Percentiles rank a stretch among this genome's conserved stretches.
phyloP scores from a whole-genome alignment of 2,797 vertebrate species.

The Cossypha heuglini region DNA sequence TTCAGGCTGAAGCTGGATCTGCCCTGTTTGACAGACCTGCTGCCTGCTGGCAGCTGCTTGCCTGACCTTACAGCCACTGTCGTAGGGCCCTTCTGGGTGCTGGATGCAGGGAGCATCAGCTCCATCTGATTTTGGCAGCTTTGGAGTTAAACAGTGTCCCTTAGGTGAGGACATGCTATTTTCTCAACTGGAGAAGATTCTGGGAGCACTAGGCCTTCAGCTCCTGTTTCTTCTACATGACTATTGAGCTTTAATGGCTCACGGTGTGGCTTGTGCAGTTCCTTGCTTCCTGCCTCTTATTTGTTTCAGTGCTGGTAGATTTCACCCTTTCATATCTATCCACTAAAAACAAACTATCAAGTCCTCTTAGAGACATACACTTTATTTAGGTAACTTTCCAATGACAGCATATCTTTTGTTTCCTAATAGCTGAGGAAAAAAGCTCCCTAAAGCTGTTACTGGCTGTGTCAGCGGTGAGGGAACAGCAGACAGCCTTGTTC shows the following conservation, averaged over 20 bases:
- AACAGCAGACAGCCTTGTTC: background rate
- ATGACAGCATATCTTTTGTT: background rate
- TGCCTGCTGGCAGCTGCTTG: background rate
- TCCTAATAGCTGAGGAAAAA: background rate
- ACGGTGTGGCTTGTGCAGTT: background rate
- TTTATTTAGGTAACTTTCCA: background rate
- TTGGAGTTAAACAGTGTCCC: background rate
- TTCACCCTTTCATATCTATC: background rate
- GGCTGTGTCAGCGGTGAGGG: background rate
- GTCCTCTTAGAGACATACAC: background rate
- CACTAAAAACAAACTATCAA: background rate
- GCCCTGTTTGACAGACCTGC: background rate
- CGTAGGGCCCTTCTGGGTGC: accelerated
- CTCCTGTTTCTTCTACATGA: background rate
- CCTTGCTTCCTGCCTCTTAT: background rate
- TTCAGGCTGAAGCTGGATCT: background rate
- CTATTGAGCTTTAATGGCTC: background rate
- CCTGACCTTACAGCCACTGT: background rate
- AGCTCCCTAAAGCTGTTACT: background rate
- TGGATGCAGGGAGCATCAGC: background rate
- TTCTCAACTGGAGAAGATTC: background rate
- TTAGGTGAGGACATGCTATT: background rate
- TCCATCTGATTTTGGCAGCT: background rate
- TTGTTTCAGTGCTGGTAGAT: background rate
- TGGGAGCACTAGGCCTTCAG: background rate